Base-by-base conservation (phyloP, 2,888 invertebrate species). In the Agrotis clavis region DNA sequence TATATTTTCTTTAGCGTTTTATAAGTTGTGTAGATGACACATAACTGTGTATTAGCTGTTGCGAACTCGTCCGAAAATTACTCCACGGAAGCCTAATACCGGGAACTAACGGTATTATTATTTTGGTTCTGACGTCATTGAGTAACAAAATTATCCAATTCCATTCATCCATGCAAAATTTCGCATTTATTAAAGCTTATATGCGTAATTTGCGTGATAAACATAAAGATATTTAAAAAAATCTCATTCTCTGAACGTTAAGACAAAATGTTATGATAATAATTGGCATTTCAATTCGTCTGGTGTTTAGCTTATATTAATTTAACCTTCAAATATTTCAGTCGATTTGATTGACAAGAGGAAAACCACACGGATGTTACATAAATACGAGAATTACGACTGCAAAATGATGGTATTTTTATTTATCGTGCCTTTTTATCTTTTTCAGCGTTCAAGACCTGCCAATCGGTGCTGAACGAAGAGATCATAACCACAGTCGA, bases 401-500 rank as follows among this genome's bases (percentile, higher is more conserved):
- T 45, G 2, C 30, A 45, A 51, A 18, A 41, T 56, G 1, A 16
- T n/a, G 11, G 4, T 4, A 35, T 51, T 59, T n/a, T 45, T 21
- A 60, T 30, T 56, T 2, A 11, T 41, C 9, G 11, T 41, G 11
- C 41, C 0, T 5, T 18, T 57, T 63, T 68, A 54, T 74, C 25
- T 73, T 74, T 93, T 94, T 47, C 94, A 96, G 96, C 87, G 62
- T 84, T 96, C 73, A 86, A 91, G 74, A 88, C 88, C 69, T 95
- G 91, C 86, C 90, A 93, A 74, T 89, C 95, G 2, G 84, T 96
- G 9, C 87, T 96, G 48, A 90, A 89, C 84, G 92, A 93, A 79
- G 92, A 92, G 45, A 82, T 92, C 2, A 85, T 89, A 30, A 96
- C 95, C 3, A 91, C 92, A 16, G 87, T 95, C 9, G 96, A 96